Base-by-base conservation (phyloP, 2,888 invertebrate genomes). In the Tholera decimalis region DNA sequence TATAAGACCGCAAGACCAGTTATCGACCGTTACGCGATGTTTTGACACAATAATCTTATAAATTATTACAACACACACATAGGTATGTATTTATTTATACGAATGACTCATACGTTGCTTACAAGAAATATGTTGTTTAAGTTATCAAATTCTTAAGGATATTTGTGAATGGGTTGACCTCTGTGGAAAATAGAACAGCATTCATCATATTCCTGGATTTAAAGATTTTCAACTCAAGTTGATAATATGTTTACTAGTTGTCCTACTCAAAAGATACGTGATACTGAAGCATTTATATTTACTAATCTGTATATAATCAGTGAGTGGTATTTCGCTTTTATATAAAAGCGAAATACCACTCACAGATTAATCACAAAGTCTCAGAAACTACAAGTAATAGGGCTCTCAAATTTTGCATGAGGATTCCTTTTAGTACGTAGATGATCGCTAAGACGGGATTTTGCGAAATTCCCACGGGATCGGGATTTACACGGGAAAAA, bases 1-100 rank as follows among this genome's bases (percentile, higher is more conserved):
- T 67, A 76, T 78, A 47, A 72, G 75, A 80, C 57, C 41, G 30
- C 49, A 54, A 44, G 44, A 74, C 82, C 64, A 69, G 73, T 78
- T 80, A 59, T 73, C 47, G 28, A 62, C 22, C 22, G 61, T 66
- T 60, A 71, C 50, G 64, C 54, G 66, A 63, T 58, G 44, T 68
- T 53, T 46, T 15, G 20, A 77, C 47, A 62, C 60, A 66, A 68
- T 61, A 60, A 60, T 57, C 33, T n/a, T 50, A 60, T 46, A 47
- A 58, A 61, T 57, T 24, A 66, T 66, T 69, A 28, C 61, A 24
- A 62, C 69, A 67, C 47, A 55, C n/a, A n/a, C n/a, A n/a, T n/a
- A n/a, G n/a, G n/a, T n/a, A n/a, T 58, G 3, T 35, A 67, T 64
- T 47, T 74, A 71, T 59, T 73, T 18, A 59, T 61, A 44, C 43